phyloP scores from a whole-genome alignment of 2,113 vertebrate species.

The Murina feae region DNA sequence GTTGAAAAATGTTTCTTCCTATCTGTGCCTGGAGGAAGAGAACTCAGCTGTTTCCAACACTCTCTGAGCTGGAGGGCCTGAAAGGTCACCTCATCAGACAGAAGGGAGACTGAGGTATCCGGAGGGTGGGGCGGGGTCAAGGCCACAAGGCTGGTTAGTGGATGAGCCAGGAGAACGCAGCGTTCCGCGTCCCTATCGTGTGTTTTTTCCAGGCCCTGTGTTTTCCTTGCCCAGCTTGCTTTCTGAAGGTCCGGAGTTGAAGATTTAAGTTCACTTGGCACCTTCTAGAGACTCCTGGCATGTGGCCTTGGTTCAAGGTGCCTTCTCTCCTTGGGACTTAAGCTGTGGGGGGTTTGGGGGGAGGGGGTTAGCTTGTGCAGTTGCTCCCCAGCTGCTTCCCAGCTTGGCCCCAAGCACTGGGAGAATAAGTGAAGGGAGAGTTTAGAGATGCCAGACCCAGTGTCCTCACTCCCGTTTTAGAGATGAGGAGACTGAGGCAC shows the following conservation, averaged over 20 bases:
- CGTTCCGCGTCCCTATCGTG: rapidly evolving
- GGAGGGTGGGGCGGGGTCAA: neutral
- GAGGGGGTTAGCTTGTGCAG: too few species aligned
- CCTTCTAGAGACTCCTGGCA: neutral
- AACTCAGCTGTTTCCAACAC: neutral
- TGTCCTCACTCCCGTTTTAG: neutral
- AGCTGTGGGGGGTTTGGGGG: neutral
- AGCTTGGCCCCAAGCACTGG: neutral
- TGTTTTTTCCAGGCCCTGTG: neutral
- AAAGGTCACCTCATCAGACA: neutral
- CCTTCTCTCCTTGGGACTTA: neutral
- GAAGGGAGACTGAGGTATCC: neutral
- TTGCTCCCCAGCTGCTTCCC: neutral
- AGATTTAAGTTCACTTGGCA: neutral
- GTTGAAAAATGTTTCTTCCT: slow-evolving; percentile 33
- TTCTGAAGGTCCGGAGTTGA: neutral
- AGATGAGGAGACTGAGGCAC: neutral
- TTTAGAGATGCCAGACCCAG: neutral
- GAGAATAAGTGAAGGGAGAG: neutral
- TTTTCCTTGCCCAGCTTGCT: neutral
- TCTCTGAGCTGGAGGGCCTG: neutral
- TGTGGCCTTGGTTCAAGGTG: neutral
- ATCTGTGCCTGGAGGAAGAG: neutral
- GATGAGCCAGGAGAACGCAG: neutral
- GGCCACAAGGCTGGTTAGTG: neutral